Conservation (phyloP, 2,113 vertebrate species). For the Alaudala cheleensis region DNA sequence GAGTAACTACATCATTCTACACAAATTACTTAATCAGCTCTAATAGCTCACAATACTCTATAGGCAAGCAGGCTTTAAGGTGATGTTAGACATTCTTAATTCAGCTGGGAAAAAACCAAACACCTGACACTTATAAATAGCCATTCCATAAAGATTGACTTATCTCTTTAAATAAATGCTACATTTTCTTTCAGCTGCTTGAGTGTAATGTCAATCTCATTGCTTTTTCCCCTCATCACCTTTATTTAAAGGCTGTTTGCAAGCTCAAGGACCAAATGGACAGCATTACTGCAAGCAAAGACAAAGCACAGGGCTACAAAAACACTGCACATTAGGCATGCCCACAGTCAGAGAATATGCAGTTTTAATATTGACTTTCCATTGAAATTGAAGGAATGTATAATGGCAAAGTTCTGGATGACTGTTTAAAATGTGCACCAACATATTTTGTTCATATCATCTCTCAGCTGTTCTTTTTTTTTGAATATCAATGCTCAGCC, state of each 20-base stretch:
- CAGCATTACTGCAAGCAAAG: constrained; percentile 68
- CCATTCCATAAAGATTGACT: background rate
- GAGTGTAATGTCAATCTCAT: constrained; percentile 2
- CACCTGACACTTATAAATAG: background rate
- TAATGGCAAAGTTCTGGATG: background rate
- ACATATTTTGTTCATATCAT: constrained; percentile 13
- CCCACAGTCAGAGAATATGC: constrained; percentile 79
- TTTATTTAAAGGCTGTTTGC: constrained; percentile 72
- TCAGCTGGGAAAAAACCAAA: background rate
- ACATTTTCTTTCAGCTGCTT: constrained; percentile 17
- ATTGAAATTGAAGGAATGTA: constrained; percentile 10
- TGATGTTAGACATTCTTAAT: constrained; percentile 66
- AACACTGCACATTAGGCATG: constrained; percentile 75
- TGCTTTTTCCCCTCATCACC: constrained; percentile 69
- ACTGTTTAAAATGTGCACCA: constrained; percentile 68
- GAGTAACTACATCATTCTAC: constrained; percentile 24
- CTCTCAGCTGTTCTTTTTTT: background rate
- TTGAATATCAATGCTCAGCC: background rate
- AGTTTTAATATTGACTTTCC: constrained; percentile 19
- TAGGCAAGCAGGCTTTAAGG: constrained; percentile 71
- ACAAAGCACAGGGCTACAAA: constrained; percentile 74
- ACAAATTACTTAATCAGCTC: constrained; percentile 46
- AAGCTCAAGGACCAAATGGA: constrained; percentile 68
- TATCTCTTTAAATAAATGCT: background rate
- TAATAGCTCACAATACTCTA: constrained; percentile 63